A percentile compares a stretch with the other conserved stretches of the same genome.
These are phyloP conservation scores for Cherax quadricarinatus DNA, from an alignment of 1,140 invertebrate genomes.

Conservation along the genomic window DNA sequence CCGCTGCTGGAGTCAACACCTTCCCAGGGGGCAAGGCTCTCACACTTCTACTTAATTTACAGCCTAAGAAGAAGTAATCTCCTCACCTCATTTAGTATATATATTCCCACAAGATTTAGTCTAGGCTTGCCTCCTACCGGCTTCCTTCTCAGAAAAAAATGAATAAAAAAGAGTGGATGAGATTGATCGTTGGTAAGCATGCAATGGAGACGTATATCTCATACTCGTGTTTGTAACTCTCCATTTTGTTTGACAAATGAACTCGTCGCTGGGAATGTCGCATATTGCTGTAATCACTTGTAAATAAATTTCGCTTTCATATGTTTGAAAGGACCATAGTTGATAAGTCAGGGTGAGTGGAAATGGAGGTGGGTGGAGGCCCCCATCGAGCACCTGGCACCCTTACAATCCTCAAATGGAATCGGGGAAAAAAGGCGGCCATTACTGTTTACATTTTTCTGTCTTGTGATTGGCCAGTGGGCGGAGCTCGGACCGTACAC, in stretches of 20 bases:
- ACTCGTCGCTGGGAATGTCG: conserved; percentile 33
- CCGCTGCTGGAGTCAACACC: background rate
- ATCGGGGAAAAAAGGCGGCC: conserved; percentile 69
- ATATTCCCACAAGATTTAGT: conserved; percentile 16
- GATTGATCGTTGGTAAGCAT: too few relatives aligned
- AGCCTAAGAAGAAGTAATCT: background rate
- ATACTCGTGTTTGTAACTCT: conserved; percentile 6
- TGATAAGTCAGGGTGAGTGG: background rate
- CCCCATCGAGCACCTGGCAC: conserved; percentile 42
- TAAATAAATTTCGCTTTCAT: conserved; percentile 64
- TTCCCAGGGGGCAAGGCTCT: too few relatives aligned
- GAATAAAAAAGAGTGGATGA: background rate
- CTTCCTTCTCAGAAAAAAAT: background rate
- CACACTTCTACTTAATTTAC: background rate
- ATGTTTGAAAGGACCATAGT: conserved; percentile 45
- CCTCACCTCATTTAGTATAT: conserved; percentile 4
- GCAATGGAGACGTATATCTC: background rate
- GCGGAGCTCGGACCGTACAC: conserved; percentile 48
- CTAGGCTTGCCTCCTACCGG: background rate
- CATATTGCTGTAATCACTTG: conserved; percentile 61
- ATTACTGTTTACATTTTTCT: conserved; percentile 70
- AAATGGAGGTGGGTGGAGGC: background rate
- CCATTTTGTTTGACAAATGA: conserved; percentile 61
- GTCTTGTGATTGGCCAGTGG: conserved; percentile 55
- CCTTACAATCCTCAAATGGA: conserved; percentile 54